Evolutionary conservation across 2,888 invertebrate genomes (phyloP).

Genomic region (Rhingia rostrata): DNA sequence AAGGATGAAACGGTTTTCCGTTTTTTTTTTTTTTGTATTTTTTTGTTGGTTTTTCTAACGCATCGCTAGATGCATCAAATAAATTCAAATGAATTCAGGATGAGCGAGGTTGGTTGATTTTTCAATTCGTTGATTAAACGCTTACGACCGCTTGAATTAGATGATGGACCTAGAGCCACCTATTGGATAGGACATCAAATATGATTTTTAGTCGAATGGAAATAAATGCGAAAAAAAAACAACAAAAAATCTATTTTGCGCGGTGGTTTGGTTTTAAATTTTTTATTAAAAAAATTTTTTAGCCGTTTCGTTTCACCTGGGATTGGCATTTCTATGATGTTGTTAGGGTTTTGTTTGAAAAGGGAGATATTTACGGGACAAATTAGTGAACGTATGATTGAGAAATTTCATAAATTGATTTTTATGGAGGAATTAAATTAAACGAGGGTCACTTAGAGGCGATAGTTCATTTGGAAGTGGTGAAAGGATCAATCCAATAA

Average conservation of each 20-base stretch:
- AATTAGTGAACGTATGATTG: no score
- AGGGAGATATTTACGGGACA: no score
- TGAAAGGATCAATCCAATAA: no score
- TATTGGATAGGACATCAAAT: constrained; percentile 11
- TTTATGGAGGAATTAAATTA: no score
- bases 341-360: no score
- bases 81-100: constrained; percentile 62
- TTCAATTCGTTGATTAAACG: constrained; percentile 72
- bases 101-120: constrained; percentile 56
- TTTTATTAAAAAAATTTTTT: constrained; percentile 46
- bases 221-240: neutral
- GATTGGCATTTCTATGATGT: neutral
- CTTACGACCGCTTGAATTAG: constrained; percentile 44
- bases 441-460: no score
- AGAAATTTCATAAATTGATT: no score
- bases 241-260: neutral
- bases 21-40: neutral
- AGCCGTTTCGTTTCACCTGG: neutral
- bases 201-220: constrained; percentile 14
- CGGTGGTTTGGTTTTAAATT: constrained; percentile 63
- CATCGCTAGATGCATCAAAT: constrained; percentile 64
- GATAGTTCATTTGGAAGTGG: no score
- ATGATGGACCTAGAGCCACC: constrained; percentile 45
- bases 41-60: constrained; percentile 25
- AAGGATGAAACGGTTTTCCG: constrained; percentile 27